These are phyloP conservation scores for Heliocidaris tuberculata DNA, from an alignment of 35 echinoderm and acorn worm genomes.

Conservation along the genomic window DNA sequence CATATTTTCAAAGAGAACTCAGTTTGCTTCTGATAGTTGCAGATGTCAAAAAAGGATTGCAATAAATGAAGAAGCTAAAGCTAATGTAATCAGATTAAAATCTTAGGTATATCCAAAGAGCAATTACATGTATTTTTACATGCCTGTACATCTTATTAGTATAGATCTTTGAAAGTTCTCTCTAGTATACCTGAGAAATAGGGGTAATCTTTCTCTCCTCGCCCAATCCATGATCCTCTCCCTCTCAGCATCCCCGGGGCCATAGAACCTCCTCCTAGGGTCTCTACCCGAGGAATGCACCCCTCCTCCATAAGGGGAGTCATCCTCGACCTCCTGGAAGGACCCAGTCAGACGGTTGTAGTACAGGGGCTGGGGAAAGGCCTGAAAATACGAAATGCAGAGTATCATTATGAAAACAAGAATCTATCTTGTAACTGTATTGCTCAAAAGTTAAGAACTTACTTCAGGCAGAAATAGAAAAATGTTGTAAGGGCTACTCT, in stretches of 20 bases:
- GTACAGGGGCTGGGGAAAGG: slow-evolving; percentile 95
- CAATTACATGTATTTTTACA: too few relatives aligned
- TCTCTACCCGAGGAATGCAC: slow-evolving; percentile 30
- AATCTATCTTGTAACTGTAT: neutral
- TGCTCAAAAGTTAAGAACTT: too few relatives aligned
- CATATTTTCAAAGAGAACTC: too few relatives aligned
- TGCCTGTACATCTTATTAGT: too few relatives aligned
- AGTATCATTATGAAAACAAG: neutral
- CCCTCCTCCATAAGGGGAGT: slow-evolving; percentile 29
- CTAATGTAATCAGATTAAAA: too few relatives aligned
- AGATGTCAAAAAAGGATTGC: too few relatives aligned
- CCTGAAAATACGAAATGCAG: slow-evolving; percentile 57
- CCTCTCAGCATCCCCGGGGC: slow-evolving; percentile 82
- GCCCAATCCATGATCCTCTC: slow-evolving; percentile 96
- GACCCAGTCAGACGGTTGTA: slow-evolving; percentile 97
- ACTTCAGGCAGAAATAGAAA: too few relatives aligned
- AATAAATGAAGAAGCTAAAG: too few relatives aligned
- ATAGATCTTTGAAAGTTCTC: neutral
- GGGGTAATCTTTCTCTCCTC: slow-evolving; percentile 81
- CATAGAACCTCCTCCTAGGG: slow-evolving; percentile 55
- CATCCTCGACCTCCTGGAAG: slow-evolving; percentile 95
- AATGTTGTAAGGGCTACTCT: too few relatives aligned
- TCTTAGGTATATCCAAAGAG: neutral
- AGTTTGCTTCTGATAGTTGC: too few relatives aligned
- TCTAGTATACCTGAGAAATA: slow-evolving; percentile 80